Base-by-base conservation (phyloP, 2,797 vertebrate genomes). In the Thalassophryne amazonica region DNA sequence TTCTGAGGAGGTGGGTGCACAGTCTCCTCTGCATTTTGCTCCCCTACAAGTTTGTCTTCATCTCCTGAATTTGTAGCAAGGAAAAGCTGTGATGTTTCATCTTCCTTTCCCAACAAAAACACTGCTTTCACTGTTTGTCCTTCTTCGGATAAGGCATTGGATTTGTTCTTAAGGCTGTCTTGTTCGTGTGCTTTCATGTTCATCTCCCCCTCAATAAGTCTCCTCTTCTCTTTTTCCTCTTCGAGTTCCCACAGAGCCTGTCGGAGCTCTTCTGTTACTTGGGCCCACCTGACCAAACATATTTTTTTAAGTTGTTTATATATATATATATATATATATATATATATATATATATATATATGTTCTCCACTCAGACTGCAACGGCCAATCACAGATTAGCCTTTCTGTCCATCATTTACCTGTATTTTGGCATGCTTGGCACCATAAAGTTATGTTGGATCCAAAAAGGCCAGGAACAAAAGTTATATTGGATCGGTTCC, bases 191-290 rank as follows among this genome's bases (percentile, higher is more conserved):
- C 28, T 56, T 82, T 86, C 35, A 76, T 34, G 43, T 35, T 78
- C 17, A 88, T 67, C 14, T 87, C 52, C 41, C 91, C 88, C 67
- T 92, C 88, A 1, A 63, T 38, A 1, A 15, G 37, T 35, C 60
- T 65, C 33, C 81, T 73, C 50, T 60, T 83, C 57, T 88, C 66
- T n/a, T 78, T 88, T 56, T 94, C 92, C 18, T 81, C 65, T 25
- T 90, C 78, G 39, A 92, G 82, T 47, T 92, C 71, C 37, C 53
- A 76, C 27, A 41, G 73, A 9, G 69, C 20, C 13, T 65, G 53
- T 17, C 56, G 71, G 14, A 92, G 84, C 29, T 93, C 92, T 27
- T 88, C 76, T 2, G 90, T 80, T 6, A 87, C 89, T 56, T 91
- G 88, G 34, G 76, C 83, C 86, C 88, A 89, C 59, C 86, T 88